Evolutionary conservation across 2,888 invertebrate species (phyloP).

Genomic region (Pyrgus malvae): DNA sequence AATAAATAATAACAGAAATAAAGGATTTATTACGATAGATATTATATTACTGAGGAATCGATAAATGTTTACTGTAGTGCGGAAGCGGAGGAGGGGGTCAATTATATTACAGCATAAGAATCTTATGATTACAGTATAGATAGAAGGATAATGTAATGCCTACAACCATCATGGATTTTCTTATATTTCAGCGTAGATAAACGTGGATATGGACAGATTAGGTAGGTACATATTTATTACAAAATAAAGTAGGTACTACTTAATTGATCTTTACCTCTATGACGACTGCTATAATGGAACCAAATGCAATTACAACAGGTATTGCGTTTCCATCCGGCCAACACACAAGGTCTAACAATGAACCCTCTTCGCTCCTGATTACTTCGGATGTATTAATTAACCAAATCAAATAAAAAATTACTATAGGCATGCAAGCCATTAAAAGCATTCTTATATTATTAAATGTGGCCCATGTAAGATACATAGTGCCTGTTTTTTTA

Average conservation of each 20-base stretch:
- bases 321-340: conserved; percentile 78
- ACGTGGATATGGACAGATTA: too few species aligned
- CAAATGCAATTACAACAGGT: conserved; percentile 69
- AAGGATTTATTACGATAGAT: too few species aligned
- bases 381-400: conserved; percentile 70
- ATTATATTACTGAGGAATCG: too few species aligned
- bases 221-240: neutral
- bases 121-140: too few species aligned
- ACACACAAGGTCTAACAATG: conserved; percentile 67
- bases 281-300: conserved; percentile 66
- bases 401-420: conserved; percentile 75
- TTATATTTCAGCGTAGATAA: too few species aligned
- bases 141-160: too few species aligned
- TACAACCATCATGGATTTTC: too few species aligned
- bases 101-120: too few species aligned
- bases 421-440: conserved; percentile 73
- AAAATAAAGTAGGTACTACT: neutral
- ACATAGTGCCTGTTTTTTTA: conserved; percentile 50
- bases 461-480: conserved; percentile 71
- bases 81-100: too few species aligned
- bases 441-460: conserved; percentile 70
- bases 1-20: too few species aligned
- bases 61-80: too few species aligned
- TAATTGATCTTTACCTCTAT: conserved; percentile 55
- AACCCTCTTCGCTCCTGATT: conserved; percentile 73